A percentile compares a stretch with the other conserved stretches of the same genome.
Evolutionary conservation across 2,888 invertebrate species (phyloP).

Genomic region (Carcina quercana): DNA sequence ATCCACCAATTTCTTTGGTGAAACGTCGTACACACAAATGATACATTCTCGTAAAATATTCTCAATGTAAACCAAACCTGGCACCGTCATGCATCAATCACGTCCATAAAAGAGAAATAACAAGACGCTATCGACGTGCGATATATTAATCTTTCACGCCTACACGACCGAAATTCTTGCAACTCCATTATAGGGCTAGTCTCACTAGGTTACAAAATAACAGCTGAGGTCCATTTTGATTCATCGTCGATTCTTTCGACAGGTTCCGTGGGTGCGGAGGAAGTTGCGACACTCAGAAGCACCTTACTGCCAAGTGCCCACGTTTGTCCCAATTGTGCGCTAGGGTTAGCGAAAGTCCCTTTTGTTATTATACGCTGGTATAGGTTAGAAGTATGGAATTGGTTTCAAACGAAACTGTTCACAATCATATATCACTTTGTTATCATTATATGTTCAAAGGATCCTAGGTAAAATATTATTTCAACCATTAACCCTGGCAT

Average conservation of each 20-base stretch:
- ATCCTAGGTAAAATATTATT: too few relatives aligned
- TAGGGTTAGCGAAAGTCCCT: too few relatives aligned
- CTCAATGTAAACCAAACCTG: not conserved
- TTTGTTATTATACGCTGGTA: too few relatives aligned
- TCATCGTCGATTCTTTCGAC: constrained; percentile 32
- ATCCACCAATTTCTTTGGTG: too few relatives aligned
- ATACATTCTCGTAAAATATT: too few relatives aligned
- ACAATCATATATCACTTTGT: too few relatives aligned
- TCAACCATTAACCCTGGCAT: too few relatives aligned
- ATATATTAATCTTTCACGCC: not conserved
- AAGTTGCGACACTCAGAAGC: constrained; percentile 60
- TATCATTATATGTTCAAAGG: too few relatives aligned
- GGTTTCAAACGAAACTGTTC: too few relatives aligned
- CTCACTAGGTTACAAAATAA: constrained; percentile 15
- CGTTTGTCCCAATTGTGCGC: constrained; percentile 32
- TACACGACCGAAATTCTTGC: not conserved
- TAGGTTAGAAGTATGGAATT: too few relatives aligned
- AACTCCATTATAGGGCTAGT: not conserved
- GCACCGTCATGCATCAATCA: not conserved
- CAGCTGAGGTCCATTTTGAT: constrained; percentile 21
- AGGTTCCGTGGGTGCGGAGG: constrained; percentile 47
- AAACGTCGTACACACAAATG: too few relatives aligned
- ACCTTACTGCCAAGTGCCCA: constrained; percentile 38
- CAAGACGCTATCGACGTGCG: not conserved
- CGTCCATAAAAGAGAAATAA: not conserved